Base-by-base conservation (phyloP, 1,140 invertebrate species). In the Camponotus pennsylvanicus region DNA sequence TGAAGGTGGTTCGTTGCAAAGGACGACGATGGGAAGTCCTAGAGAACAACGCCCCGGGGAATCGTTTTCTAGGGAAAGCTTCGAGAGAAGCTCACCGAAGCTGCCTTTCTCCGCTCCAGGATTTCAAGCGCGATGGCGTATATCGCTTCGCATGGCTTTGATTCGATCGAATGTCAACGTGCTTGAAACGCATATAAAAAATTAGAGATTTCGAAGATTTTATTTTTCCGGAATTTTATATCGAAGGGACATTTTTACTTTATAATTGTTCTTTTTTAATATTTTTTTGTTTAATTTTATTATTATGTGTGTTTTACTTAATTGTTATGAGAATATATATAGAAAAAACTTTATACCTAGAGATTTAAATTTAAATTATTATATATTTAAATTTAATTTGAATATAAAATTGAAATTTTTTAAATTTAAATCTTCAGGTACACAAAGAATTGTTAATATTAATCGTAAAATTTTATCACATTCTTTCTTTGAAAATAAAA, bases 41-140 rank as follows among this genome's bases (percentile, higher is more conserved):
- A 82, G 86, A 82, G 90, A 89, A 92, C 86, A 86, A 79, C 85
- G 66, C 90, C 89, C 70, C 32, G 34, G 91, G 91, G 92, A 92
- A 92, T 91, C 87, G 89, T 91, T 85, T 89, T 57, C 76, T 76
- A 89, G 69, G 42, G 86, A 73, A 70, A 76, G 80, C 79, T 79
- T 55, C 15, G 64, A 86, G 57, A 86, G 57, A 27, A 86, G 67
- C 67, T 57, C 40, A 67, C 73, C 34, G 7, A 70, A 67, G 73
- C 59, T 49, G 52, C 52, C 32, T 57, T 59, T 75, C 13, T 42
- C 42, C 69, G 32, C 27, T n/a, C 42, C 18, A 9, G 55, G 61
- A 86, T 89, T 63, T 80, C 42, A 49, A 40, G 18, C 69, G 27
- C 79, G 77, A 42, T 34, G 64, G 34, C 15, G 49, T 55, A 34